Base-by-base conservation (phyloP, 2,888 invertebrate species). In the Troides oblongomaculatus region DNA sequence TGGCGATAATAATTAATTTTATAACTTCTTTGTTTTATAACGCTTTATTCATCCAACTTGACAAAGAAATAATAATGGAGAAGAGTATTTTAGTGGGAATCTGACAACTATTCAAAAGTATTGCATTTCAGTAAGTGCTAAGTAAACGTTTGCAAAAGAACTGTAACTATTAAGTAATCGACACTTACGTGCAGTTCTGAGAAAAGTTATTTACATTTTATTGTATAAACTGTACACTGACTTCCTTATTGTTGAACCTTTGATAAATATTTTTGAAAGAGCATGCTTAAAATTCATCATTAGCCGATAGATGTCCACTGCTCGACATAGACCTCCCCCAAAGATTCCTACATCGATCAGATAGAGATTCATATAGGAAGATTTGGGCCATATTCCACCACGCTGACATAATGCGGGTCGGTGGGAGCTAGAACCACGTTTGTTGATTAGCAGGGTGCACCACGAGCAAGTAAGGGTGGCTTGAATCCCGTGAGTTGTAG, bases 151-250 rank as follows among this genome's bases (percentile, higher is more conserved):
- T 62, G 66, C 56, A 12, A 62, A 61, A 57, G 62, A 67, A 43
- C 25, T 62, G 61, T 56, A 62, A 62, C 53, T 62, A 62, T 53
- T 39, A 66, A 66, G 62, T 43, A 56, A 56, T 62, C 43, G 43
- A 61, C 56, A 62, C 43, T 67, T 56, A 57, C 62, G n/a, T 10
- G 62, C 36, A 62, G 23, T 67, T 67, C 56, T 57, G 25, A 62
- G 57, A 43, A 67, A 62, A 67, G 66, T 43, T 66, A 66, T 62
- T 23, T 66, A 39, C 56, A 57, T 67, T 67, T 67, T 43, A 53
- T 53, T 25, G 58, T 8, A 46, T 61, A 25, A 58, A 58, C 23
- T 53, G 53, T 53, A n/a, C 23, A n/a, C 57, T 58, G 23, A n/a
- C 12, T 58, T 58, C 23, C 57, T 58, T 10, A 14, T 58, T 4